Conservation (phyloP, 64 coral and sea anemone species). For the Orbicella faveolata region DNA sequence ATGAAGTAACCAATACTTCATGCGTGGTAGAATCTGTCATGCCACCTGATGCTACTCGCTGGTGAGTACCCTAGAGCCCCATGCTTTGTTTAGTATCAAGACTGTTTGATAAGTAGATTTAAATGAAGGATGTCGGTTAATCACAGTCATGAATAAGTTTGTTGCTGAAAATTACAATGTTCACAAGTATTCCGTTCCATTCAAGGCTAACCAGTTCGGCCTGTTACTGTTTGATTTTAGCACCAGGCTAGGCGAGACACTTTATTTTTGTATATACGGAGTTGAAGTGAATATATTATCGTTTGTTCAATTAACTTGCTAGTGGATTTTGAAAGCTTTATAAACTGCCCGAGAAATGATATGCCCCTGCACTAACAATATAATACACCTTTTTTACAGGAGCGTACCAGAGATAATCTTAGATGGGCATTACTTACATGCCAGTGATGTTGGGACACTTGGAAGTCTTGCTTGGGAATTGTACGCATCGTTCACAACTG, state of each 20-base stretch:
- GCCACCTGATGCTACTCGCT: conserved; percentile 48
- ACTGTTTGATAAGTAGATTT: too few species aligned
- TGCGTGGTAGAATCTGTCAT: conserved; percentile 26
- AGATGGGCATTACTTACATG: conserved; percentile 56
- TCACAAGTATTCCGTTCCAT: background rate
- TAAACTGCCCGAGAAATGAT: too few species aligned
- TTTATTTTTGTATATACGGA: too few species aligned
- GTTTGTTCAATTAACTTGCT: too few species aligned
- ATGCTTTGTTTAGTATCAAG: background rate
- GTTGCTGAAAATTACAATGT: too few species aligned
- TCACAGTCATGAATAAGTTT: too few species aligned
- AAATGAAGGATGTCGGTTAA: too few species aligned
- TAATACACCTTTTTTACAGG: background rate
- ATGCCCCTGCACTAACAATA: background rate
- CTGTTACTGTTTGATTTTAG: too few species aligned
- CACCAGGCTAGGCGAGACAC: too few species aligned
- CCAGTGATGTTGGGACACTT: conserved; percentile 71
- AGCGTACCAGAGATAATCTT: conserved; percentile 71
- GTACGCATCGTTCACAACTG: conserved; percentile 16
- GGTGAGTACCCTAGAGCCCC: conserved; percentile 7
- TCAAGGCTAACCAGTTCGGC: background rate
- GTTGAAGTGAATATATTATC: too few species aligned
- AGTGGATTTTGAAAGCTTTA: too few species aligned
- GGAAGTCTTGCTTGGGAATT: conserved; percentile 63
- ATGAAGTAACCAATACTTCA: conserved; percentile 45